Percentiles rank a stretch among this genome's conserved stretches.
Evolutionary conservation across 2,113 vertebrate species (phyloP).

Genomic region (Rhea americana): DNA sequence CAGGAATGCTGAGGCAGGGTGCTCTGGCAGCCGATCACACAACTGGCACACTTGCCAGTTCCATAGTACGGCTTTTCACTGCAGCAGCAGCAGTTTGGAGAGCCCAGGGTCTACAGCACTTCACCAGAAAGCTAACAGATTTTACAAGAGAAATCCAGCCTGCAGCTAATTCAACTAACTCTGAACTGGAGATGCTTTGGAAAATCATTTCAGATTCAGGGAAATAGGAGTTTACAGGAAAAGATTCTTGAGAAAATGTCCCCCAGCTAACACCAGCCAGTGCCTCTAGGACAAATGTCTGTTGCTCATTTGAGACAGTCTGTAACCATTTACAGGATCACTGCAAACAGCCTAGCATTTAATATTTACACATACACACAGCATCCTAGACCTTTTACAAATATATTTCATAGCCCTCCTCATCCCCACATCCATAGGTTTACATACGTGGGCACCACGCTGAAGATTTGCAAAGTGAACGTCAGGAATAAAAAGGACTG

Average conservation of each 20-base stretch:
- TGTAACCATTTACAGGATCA: neutral
- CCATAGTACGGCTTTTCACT: neutral
- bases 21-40: neutral
- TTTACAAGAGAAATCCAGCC: neutral
- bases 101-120: neutral
- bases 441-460: constrained; percentile 88
- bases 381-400: neutral
- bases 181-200: neutral
- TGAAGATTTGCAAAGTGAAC: constrained; percentile 93
- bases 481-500: constrained; percentile 96
- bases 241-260: neutral
- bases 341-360: neutral
- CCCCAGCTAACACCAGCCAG: neutral
- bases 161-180: neutral
- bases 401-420: neutral
- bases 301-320: neutral
- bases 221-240: neutral
- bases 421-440: neutral
- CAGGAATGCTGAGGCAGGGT: neutral
- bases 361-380: accelerated
- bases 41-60: neutral
- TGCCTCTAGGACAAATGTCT: neutral
- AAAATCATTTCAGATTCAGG: neutral
- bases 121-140: neutral
- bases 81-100: neutral